phyloP scores from a whole-genome alignment of 2,888 invertebrate species.

The Drosophila conformis region DNA sequence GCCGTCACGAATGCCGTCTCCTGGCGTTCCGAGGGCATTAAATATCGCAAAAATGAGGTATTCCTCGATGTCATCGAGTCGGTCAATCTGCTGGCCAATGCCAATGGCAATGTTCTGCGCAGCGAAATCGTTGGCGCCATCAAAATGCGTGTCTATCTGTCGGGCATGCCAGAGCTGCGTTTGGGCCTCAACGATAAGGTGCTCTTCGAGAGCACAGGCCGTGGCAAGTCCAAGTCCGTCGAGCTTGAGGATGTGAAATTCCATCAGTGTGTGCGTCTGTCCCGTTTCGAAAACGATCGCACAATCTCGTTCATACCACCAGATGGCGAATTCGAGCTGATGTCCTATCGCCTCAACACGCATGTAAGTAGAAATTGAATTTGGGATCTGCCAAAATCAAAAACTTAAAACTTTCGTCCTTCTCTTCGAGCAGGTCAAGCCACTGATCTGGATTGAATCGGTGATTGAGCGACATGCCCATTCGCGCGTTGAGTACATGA shows the following conservation, averaged over 20 bases:
- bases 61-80: slow-evolving; percentile 99
- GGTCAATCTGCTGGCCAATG: slow-evolving; percentile 97
- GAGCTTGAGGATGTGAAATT: slow-evolving; percentile 99
- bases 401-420: neutral
- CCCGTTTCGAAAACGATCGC: slow-evolving; percentile 98
- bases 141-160: slow-evolving; percentile 99
- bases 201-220: slow-evolving; percentile 97
- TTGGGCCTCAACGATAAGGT: slow-evolving; percentile 99
- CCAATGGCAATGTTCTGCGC: slow-evolving; percentile 97
- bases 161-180: slow-evolving; percentile 99
- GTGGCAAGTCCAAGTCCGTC: slow-evolving; percentile 98
- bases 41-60: slow-evolving; percentile 99
- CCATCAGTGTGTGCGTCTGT: slow-evolving; percentile 98
- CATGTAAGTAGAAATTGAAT: slow-evolving; percentile 87
- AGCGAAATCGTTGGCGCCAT: slow-evolving; percentile 99
- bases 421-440: slow-evolving; percentile 88
- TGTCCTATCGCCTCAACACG: slow-evolving; percentile 98
- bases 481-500: slow-evolving; percentile 99
- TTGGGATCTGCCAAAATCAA: neutral
- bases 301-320: slow-evolving; percentile 99
- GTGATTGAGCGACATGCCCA: slow-evolving; percentile 99
- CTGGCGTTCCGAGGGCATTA: slow-evolving; percentile 99
- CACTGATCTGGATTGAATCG: slow-evolving; percentile 99
- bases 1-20: slow-evolving; percentile 99
- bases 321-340: slow-evolving; percentile 99